A percentile compares a stretch with the other conserved stretches of the same genome.
phyloP scores from a whole-genome alignment of 2,888 invertebrate genomes.

The Dorcus hopei region DNA sequence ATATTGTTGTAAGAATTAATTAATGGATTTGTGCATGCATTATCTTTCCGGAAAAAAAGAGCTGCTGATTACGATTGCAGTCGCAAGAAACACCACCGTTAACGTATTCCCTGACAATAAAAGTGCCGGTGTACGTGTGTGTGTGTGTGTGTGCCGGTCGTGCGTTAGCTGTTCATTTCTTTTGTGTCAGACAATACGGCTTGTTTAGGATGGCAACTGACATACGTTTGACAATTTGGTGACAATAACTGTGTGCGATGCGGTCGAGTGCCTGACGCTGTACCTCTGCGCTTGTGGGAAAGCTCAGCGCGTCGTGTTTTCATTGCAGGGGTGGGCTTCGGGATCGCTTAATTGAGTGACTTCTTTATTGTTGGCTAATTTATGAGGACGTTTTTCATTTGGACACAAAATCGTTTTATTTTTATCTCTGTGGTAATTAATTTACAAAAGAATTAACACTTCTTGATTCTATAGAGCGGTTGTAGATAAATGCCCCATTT shows the following conservation, averaged over 20 bases:
- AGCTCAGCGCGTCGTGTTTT: neutral
- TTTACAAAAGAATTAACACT: too few relatives aligned
- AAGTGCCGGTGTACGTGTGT: neutral
- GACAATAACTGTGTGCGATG: conserved; percentile 4
- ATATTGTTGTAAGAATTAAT: too few relatives aligned
- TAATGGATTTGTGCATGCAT: too few relatives aligned
- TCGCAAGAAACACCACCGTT: too few relatives aligned
- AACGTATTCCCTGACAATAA: too few relatives aligned
- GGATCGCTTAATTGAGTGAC: conserved; percentile 1
- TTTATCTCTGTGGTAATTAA: too few relatives aligned
- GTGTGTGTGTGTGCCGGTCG: conserved; percentile 14
- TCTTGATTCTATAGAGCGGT: too few relatives aligned
- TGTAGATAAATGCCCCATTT: too few relatives aligned
- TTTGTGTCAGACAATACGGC: conserved; percentile 45
- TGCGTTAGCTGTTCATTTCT: conserved; percentile 47
- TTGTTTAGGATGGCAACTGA: conserved; percentile 49
- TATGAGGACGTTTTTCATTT: neutral
- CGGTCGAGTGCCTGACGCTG: neutral
- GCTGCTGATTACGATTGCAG: too few relatives aligned
- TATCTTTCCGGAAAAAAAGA: too few relatives aligned
- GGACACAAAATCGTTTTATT: neutral
- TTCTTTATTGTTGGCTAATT: conserved; percentile 1
- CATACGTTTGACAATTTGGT: conserved; percentile 36
- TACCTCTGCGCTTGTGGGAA: neutral
- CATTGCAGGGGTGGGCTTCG: neutral